These are phyloP conservation scores for Cottoperca gobio DNA, from an alignment of 2,797 vertebrate species.

Conservation along the genomic window DNA sequence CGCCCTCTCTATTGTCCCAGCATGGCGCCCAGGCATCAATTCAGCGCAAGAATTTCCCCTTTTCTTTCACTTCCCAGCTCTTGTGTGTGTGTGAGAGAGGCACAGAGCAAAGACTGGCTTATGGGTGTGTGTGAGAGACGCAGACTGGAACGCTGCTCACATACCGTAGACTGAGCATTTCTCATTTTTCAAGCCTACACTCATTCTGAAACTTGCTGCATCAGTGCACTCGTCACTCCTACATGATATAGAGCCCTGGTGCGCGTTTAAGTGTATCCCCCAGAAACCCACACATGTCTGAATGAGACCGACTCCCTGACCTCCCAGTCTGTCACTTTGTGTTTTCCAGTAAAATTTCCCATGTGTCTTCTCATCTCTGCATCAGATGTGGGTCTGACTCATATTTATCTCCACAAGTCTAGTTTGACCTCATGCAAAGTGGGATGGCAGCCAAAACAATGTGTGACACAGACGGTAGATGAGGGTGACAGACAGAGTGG, in stretches of 20 bases:
- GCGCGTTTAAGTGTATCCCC: background rate
- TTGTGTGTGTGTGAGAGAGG: background rate
- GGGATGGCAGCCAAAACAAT: constrained; percentile 23
- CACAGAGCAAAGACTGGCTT: too few species aligned
- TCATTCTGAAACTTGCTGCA: constrained; percentile 29
- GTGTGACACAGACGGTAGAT: background rate
- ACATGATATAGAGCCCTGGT: background rate
- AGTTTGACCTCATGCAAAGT: background rate
- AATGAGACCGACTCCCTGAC: background rate
- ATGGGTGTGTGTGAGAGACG: background rate
- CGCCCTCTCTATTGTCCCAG: constrained; percentile 59
- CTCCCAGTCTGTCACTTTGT: background rate
- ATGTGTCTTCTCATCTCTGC: background rate
- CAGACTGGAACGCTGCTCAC: background rate
- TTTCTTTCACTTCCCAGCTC: constrained; percentile 64
- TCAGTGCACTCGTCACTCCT: background rate
- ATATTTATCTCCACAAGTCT: constrained; percentile 28
- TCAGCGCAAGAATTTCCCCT: constrained; percentile 69
- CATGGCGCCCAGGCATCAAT: constrained; percentile 46
- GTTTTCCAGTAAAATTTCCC: constrained; percentile 50
- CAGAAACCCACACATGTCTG: background rate
- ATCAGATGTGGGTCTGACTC: constrained; percentile 51
- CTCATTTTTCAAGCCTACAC: background rate
- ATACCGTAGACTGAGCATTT: background rate
- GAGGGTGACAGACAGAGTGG: background rate